A percentile compares a stretch with the other conserved stretches of the same genome.
phyloP scores from a whole-genome alignment of 2,113 vertebrate genomes.

The Trachemys scripta region DNA sequence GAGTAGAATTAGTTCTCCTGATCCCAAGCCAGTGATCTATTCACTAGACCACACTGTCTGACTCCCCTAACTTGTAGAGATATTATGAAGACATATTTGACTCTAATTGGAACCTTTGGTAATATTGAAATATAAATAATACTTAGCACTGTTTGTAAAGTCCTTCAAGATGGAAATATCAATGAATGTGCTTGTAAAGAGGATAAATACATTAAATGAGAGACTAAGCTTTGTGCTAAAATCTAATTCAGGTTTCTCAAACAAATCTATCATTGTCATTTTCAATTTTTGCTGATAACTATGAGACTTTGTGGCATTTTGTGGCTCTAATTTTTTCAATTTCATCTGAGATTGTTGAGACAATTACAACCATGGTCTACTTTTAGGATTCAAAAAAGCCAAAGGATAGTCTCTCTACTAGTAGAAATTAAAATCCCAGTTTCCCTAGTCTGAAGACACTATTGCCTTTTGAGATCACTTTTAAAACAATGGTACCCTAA shows the following conservation, averaged over 20 bases:
- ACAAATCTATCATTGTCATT: no score
- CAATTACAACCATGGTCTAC: conserved; percentile 40
- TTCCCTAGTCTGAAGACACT: conserved; percentile 34
- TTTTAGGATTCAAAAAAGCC: conserved; percentile 46
- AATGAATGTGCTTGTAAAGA: no score
- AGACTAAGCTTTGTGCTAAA: no score
- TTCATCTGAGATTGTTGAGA: conserved; percentile 47
- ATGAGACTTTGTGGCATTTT: conserved; percentile 58
- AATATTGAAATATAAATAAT: no score
- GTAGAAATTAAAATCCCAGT: conserved; percentile 36
- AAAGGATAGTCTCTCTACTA: conserved; percentile 43
- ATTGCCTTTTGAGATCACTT: conserved; percentile 43
- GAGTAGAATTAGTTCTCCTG: no score
- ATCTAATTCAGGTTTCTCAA: no score
- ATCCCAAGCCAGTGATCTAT: neutral
- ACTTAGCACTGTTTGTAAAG: no score
- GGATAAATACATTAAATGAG: no score
- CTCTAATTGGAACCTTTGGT: no score
- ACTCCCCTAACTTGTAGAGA: neutral
- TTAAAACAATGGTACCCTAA: conserved; percentile 56
- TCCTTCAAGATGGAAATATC: no score
- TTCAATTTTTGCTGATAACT: neutral
- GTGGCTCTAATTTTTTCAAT: conserved; percentile 11
- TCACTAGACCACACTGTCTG: neutral
- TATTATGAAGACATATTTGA: neutral